Evolutionary conservation across 2,888 invertebrate genomes (phyloP).

Genomic region (Himalopsyche kuldschensis): DNA sequence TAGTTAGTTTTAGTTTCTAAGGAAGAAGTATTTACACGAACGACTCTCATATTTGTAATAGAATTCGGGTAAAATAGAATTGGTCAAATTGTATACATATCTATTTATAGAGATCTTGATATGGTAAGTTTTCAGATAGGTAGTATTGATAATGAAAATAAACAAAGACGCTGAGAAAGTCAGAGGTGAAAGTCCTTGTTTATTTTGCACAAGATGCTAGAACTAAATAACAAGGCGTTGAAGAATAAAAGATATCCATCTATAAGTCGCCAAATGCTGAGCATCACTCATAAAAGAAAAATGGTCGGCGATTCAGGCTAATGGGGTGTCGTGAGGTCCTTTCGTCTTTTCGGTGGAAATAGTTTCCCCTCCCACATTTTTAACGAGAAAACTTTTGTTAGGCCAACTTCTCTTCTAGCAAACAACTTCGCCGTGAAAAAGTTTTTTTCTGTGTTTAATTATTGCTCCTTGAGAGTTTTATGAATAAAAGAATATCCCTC

Average conservation of each 20-base stretch:
- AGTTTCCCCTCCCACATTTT: slow-evolving; percentile 32
- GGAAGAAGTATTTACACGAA: no score
- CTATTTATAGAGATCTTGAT: no score
- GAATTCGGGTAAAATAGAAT: no score
- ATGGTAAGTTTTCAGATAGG: no score
- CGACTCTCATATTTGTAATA: no score
- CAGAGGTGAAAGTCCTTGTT: background rate
- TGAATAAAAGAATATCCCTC: slow-evolving; percentile 14
- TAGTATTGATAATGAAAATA: background rate
- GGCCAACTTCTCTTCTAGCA: slow-evolving; percentile 26
- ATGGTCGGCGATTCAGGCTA: background rate
- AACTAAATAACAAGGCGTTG: background rate
- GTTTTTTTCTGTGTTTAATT: slow-evolving; percentile 24
- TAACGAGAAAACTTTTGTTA: slow-evolving; percentile 38
- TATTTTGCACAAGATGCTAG: background rate
- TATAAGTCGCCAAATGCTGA: background rate
- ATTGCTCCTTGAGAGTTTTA: slow-evolving; percentile 17
- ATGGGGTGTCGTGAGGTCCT: slow-evolving; percentile 5
- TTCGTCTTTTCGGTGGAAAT: slow-evolving; percentile 3
- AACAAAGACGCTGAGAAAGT: background rate
- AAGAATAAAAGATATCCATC: background rate
- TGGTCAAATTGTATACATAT: no score
- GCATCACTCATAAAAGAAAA: slow-evolving; percentile 17
- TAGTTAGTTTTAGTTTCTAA: no score
- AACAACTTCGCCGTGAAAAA: slow-evolving; percentile 19